These are phyloP conservation scores for Theocolax elegans DNA, from an alignment of 1,140 invertebrate genomes.

Conservation along the genomic window DNA sequence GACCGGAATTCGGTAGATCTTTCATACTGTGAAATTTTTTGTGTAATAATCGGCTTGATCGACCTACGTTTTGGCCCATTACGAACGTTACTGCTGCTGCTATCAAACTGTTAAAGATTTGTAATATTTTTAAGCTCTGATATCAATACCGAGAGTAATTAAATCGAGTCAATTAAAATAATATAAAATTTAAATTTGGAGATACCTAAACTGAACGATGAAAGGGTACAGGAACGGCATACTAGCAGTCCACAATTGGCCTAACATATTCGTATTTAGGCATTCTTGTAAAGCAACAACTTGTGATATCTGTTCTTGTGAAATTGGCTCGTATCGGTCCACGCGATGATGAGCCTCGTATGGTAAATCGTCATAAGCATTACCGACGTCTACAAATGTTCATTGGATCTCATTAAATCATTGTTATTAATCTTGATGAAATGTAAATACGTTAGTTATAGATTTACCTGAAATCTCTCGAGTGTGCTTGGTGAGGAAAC, in stretches of 20 bases:
- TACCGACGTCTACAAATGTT: not conserved
- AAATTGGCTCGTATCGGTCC: conserved; percentile 50
- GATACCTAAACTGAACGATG: conserved; percentile 71
- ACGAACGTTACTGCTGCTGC: conserved; percentile 74
- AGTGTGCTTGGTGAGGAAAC: conserved; percentile 56
- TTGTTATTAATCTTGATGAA: no score
- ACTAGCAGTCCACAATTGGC: conserved; percentile 72
- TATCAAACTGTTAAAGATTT: conserved; percentile 64
- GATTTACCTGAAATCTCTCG: conserved; percentile 22
- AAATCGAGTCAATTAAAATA: no score
- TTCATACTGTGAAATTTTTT: conserved; percentile 61
- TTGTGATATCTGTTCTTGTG: conserved; percentile 67
- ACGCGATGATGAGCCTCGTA: not conserved
- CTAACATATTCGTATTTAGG: conserved; percentile 72
- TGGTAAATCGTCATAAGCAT: conserved; percentile 5
- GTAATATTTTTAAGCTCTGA: no score
- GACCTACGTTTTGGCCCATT: conserved; percentile 72
- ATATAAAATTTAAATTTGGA: not conserved
- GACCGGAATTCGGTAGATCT: conserved; percentile 51
- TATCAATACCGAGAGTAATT: no score
- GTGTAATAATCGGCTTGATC: conserved; percentile 55
- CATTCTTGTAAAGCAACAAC: conserved; percentile 71
- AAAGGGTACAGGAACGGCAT: conserved; percentile 74
- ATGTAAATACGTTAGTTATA: no score
- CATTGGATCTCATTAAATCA: no score